A percentile compares a stretch with the other conserved stretches of the same genome.
phyloP scores from a whole-genome alignment of 2,113 vertebrate genomes.

The Columba janthina region DNA sequence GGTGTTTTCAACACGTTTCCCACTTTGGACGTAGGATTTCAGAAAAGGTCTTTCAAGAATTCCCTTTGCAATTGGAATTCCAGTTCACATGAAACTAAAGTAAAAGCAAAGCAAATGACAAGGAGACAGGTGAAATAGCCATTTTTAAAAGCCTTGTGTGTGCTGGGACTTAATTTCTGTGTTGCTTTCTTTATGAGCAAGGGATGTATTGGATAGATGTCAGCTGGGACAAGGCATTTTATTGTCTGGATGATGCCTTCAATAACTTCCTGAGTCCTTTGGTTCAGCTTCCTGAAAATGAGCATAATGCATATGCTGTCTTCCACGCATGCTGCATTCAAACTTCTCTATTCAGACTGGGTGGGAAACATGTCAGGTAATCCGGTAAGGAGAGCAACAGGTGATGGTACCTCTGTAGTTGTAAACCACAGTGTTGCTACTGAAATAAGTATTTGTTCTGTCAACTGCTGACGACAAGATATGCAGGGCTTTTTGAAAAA shows the following conservation, averaged over 20 bases:
- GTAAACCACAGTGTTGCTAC: neutral
- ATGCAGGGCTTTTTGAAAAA: neutral
- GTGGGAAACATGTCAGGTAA: neutral
- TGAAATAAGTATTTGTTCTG: neutral
- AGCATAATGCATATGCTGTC: neutral
- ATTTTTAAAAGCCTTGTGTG: neutral
- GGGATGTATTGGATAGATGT: neutral
- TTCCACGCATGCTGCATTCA: neutral
- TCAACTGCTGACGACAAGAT: neutral
- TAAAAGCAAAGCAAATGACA: neutral
- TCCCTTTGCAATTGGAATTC: neutral
- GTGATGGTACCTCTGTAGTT: neutral
- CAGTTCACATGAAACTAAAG: neutral
- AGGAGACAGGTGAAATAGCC: neutral
- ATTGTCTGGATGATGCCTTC: neutral
- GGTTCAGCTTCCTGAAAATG: neutral
- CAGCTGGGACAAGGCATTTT: neutral
- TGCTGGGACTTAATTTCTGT: neutral
- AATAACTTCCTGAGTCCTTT: neutral
- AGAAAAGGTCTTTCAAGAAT: neutral
- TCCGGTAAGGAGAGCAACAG: fast-evolving
- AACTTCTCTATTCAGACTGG: neutral
- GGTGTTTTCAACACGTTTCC: neutral
- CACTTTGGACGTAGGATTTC: neutral
- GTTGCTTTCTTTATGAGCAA: neutral